Evolutionary conservation across 2,888 invertebrate species (phyloP).

Genomic region (Microplitis manilae): DNA sequence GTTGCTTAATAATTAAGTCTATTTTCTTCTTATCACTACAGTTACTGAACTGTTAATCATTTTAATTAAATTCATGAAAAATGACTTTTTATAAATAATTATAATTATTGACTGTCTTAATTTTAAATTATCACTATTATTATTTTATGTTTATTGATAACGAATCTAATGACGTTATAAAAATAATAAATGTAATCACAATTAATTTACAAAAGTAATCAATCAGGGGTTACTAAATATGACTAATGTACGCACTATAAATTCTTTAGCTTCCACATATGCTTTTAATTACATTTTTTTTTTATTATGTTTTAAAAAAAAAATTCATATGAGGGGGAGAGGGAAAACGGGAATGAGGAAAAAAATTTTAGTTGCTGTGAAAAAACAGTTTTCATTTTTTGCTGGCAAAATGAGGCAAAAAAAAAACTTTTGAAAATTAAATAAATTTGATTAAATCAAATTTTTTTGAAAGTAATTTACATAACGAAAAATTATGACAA

Average conservation of each 20-base stretch:
- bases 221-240: not conserved
- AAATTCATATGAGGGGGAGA: not conserved
- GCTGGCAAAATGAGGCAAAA: too few relatives aligned
- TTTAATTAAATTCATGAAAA: too few relatives aligned
- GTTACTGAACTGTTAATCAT: not conserved
- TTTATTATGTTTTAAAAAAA: not conserved
- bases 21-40: conserved; percentile 46
- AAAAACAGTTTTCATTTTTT: too few relatives aligned
- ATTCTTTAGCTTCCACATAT: conserved; percentile 15
- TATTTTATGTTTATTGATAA: conserved; percentile 22
- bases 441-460: too few relatives aligned
- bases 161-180: not conserved
- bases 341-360: too few relatives aligned
- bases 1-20: conserved; percentile 65
- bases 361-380: too few relatives aligned
- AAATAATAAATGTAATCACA: not conserved
- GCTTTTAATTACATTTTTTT: conserved; percentile 38
- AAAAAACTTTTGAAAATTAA: too few relatives aligned
- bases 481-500: too few relatives aligned
- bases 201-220: not conserved
- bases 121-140: not conserved
- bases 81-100: not conserved
- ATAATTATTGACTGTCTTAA: not conserved
- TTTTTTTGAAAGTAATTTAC: too few relatives aligned
- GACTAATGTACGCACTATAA: conserved; percentile 8